Base-by-base conservation (phyloP, 2,113 vertebrate species). In the Callospermophilus lateralis region DNA sequence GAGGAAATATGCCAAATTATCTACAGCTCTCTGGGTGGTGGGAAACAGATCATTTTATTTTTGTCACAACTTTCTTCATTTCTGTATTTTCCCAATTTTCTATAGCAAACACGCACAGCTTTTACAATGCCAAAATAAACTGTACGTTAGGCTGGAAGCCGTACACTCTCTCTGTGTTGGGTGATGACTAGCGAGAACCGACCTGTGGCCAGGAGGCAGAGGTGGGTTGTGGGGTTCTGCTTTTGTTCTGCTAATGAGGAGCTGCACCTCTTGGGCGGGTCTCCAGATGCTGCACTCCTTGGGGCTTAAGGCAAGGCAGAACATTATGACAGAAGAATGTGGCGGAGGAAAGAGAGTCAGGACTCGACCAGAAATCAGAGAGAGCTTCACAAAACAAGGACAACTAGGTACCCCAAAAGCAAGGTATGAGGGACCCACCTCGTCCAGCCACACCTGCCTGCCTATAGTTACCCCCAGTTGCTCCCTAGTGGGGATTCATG, bases 1-100 rank as follows among this genome's bases (percentile, higher is more conserved):
- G 84, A 94, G 91, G 97, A 96, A 84, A 55, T 24, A 39, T 89
- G 96, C 95, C 96, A 97, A 94, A 34, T 97, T 90, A 93, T 81
- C 95, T 73, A n/a, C 81, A 72, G 73, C 83, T 94, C 89, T 34
- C 92, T 94, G 95, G 92, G 93, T 92, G 92, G 89, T 88, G 73
- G 96, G 84, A 94, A 95, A 93, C 24, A 78, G 58, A 92, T 94
- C 30, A 39, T 77, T 97, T 93, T 97, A 93, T 96, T 95, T 97
- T 94, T 95, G 93, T 97, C 94, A 55, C 83, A 32, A 94, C 77
- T 89, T 95, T 77, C 22, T 97, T 88, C 81, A 72, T 94, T 97
- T 96, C 73, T 2, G 12, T 90, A 53, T 88, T 95, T 91, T 72
- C 97, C 91, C 55, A 67, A 84, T 90, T 97, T 95, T 92, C 85